Percentiles rank a stretch among this genome's conserved stretches.
phyloP scores from a whole-genome alignment of 1,140 invertebrate species.

The Chlorops oryzae region DNA sequence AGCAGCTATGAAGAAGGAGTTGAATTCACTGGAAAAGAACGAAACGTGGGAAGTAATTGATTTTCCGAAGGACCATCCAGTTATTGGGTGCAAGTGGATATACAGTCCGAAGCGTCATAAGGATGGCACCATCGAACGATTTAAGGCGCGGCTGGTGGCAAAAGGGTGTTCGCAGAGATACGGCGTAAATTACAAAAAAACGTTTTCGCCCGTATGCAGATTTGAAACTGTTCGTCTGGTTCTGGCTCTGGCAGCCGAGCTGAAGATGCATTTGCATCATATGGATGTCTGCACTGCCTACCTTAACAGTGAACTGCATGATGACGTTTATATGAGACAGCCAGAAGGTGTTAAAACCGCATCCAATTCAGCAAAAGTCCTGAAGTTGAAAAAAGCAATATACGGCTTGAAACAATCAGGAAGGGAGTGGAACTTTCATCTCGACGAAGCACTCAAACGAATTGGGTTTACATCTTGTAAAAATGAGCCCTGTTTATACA shows the following conservation, averaged over 20 bases:
- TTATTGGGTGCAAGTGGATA: slow-evolving; percentile 25
- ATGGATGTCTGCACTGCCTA: slow-evolving; percentile 9
- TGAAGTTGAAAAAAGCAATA: not conserved
- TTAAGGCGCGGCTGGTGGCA: slow-evolving; percentile 47
- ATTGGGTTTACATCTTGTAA: slow-evolving; percentile 2
- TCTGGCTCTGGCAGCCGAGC: slow-evolving; percentile 19
- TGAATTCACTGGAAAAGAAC: slow-evolving; percentile 14
- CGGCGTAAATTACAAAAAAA: slow-evolving; percentile 42
- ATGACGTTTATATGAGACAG: slow-evolving; percentile 14
- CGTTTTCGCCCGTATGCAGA: slow-evolving; percentile 40
- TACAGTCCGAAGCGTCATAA: slow-evolving; percentile 17
- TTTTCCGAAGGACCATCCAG: slow-evolving; percentile 16
- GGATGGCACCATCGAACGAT: slow-evolving; percentile 21
- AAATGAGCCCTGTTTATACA: slow-evolving; percentile 1
- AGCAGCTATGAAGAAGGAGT: slow-evolving; percentile 20
- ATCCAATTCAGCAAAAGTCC: too few relatives aligned
- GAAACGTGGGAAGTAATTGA: slow-evolving; percentile 21
- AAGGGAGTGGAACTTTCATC: slow-evolving; percentile 23
- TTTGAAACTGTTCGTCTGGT: slow-evolving; percentile 29
- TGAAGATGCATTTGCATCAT: slow-evolving; percentile 7
- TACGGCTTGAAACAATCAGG: slow-evolving; percentile 8
- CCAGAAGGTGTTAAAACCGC: slow-evolving; percentile 3
- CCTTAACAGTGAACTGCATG: slow-evolving; percentile 10
- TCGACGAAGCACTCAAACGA: not conserved
- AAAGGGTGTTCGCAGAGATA: slow-evolving; percentile 33